phyloP scores from a whole-genome alignment of 2,797 vertebrate species.

The Micromesistius poutassou region DNA sequence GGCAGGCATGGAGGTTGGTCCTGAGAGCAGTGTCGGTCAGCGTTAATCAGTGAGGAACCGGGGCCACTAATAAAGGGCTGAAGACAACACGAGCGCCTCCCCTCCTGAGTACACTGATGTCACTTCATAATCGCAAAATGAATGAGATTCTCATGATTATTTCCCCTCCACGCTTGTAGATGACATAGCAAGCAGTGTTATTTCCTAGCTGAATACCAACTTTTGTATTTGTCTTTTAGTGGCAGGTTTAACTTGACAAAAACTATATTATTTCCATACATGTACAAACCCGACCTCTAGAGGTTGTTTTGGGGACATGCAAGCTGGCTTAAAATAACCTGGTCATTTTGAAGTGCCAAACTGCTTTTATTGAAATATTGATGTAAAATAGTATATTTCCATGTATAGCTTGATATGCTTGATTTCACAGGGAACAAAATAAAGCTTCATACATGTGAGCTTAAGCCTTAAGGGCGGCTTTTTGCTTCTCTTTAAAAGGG shows the following conservation, averaged over 20 bases:
- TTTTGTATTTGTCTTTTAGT: constrained; percentile 23
- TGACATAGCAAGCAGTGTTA: constrained; percentile 6
- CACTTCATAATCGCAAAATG: neutral
- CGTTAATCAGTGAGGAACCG: constrained; percentile 36
- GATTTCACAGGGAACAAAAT: neutral
- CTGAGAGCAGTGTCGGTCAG: constrained; percentile 13
- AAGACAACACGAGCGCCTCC: constrained; percentile 24
- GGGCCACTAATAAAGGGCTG: constrained; percentile 70
- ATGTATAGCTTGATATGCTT: constrained; percentile 3
- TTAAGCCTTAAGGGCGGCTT: neutral
- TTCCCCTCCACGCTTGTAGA: neutral
- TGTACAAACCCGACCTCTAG: neutral
- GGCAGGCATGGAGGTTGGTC: constrained; percentile 14
- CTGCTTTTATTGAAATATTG: constrained; percentile 34
- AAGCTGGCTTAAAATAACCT: constrained; percentile 27
- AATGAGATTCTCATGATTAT: neutral
- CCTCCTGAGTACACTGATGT: constrained; percentile 24
- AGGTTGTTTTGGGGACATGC: neutral
- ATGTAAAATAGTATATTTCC: constrained; percentile 44
- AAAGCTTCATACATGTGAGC: neutral
- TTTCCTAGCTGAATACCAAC: constrained; percentile 5
- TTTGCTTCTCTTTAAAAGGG: constrained; percentile 2
- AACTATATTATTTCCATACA: neutral
- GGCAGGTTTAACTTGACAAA: constrained; percentile 13
- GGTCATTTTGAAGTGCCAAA: constrained; percentile 60